These are phyloP conservation scores for Pelodiscus sinensis DNA, from an alignment of 2,113 vertebrate species.

Conservation along the genomic window DNA sequence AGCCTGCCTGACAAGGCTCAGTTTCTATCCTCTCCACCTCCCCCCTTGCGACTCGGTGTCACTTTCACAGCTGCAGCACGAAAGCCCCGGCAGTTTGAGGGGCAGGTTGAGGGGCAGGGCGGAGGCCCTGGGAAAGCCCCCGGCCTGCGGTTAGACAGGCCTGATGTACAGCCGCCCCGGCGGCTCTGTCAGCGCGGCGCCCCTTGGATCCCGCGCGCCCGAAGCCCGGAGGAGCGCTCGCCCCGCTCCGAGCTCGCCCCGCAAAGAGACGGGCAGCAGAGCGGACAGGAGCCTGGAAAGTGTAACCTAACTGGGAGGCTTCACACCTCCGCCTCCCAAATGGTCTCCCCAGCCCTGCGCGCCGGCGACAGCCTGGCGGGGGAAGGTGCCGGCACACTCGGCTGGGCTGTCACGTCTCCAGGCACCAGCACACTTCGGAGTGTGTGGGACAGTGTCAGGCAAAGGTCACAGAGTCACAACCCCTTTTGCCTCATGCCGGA, in stretches of 20 bases:
- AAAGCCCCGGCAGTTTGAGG: not conserved
- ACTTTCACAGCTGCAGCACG: not conserved
- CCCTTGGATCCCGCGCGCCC: not conserved
- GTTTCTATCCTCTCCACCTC: not conserved
- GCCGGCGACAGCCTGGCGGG: not conserved
- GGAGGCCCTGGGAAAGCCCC: not conserved
- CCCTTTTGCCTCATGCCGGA: not conserved
- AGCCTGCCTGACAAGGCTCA: not conserved
- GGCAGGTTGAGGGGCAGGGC: not conserved
- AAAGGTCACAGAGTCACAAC: not conserved
- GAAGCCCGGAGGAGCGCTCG: not conserved
- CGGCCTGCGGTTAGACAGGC: not conserved
- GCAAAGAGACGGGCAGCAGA: not conserved
- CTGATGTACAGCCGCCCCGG: too few species aligned
- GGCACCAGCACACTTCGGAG: not conserved
- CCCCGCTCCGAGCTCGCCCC: not conserved
- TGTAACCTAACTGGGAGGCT: not conserved
- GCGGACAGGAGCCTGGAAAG: not conserved
- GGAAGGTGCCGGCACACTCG: not conserved
- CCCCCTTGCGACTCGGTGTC: not conserved
- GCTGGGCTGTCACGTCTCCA: not conserved
- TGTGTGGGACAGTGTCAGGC: slow-evolving; percentile 10
- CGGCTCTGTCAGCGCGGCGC: not conserved
- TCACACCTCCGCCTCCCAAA: not conserved
- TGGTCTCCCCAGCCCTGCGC: not conserved